A percentile compares a stretch with the other conserved stretches of the same genome.
Conservation (phyloP, 2,888 invertebrate genomes). For the Cyclophora punctaria region DNA sequence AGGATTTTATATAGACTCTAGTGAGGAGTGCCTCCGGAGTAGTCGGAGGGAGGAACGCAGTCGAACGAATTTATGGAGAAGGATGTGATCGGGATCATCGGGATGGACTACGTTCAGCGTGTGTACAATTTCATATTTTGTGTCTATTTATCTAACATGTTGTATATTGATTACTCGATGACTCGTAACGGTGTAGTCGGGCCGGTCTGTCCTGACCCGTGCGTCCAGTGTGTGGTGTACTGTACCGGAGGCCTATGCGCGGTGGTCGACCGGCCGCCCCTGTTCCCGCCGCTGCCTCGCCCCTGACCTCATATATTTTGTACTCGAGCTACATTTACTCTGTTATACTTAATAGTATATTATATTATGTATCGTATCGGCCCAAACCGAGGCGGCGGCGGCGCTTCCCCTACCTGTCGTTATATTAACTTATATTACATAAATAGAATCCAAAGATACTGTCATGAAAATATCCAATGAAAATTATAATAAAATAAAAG, state of each 20-base stretch:
- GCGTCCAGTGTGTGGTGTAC: too few relatives aligned
- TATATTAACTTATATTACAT: slow-evolving; percentile 30
- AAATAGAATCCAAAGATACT: slow-evolving; percentile 64
- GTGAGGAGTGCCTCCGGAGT: slow-evolving; percentile 8
- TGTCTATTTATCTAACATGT: neutral
- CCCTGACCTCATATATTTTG: neutral
- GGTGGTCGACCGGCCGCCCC: neutral
- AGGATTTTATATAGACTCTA: slow-evolving; percentile 36
- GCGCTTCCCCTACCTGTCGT: slow-evolving; percentile 6
- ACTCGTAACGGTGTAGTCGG: neutral
- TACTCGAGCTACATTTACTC: neutral
- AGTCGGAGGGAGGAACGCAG: neutral
- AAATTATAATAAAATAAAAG: slow-evolving; percentile 47
- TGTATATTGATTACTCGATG: neutral
- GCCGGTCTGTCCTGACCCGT: too few relatives aligned
- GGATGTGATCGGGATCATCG: neutral
- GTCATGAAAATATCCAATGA: slow-evolving; percentile 42
- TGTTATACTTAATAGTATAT: neutral
- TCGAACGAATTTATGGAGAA: slow-evolving; percentile 20
- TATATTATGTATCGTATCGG: neutral
- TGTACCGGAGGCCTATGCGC: neutral
- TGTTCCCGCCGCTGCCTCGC: neutral
- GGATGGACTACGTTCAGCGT: neutral
- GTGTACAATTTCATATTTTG: neutral
- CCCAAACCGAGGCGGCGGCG: slow-evolving; percentile 8